Percentiles rank a stretch among this genome's conserved stretches.
phyloP scores from a whole-genome alignment of 2,888 invertebrate genomes.

The Diogma glabrata region DNA sequence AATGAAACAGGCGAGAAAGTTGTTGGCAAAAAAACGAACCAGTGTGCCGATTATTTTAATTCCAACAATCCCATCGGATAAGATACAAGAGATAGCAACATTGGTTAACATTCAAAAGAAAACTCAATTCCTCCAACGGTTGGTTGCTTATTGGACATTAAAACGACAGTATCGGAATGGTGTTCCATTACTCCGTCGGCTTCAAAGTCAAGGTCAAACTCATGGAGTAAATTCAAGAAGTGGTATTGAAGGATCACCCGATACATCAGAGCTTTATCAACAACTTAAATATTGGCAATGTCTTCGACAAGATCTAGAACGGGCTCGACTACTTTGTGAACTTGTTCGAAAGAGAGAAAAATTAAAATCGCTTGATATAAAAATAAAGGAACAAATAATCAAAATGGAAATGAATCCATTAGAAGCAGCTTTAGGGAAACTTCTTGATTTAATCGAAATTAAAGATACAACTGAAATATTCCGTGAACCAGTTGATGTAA shows the following conservation, averaged over 20 bases:
- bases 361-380: constrained; percentile 75
- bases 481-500: constrained; percentile 81
- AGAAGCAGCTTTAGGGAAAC: constrained; percentile 61
- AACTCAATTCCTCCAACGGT: constrained; percentile 73
- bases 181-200: constrained; percentile 77
- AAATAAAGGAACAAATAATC: constrained; percentile 67
- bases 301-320: constrained; percentile 85
- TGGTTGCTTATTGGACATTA: constrained; percentile 94
- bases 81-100: constrained; percentile 76
- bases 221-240: constrained; percentile 38
- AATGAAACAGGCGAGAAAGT: constrained; percentile 78
- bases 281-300: constrained; percentile 91
- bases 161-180: constrained; percentile 93
- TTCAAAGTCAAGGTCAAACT: constrained; percentile 52
- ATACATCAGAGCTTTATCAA: constrained; percentile 64
- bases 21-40: constrained; percentile 78
- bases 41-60: constrained; percentile 86
- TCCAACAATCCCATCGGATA: constrained; percentile 81
- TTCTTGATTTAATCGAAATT: constrained; percentile 63
- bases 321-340: constrained; percentile 83
- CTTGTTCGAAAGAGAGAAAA: constrained; percentile 92
- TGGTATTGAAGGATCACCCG: constrained; percentile 50
- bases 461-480: constrained; percentile 82
- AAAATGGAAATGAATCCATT: constrained; percentile 74
- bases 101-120: constrained; percentile 64